Percentiles rank a stretch among this genome's conserved stretches.
phyloP scores from a whole-genome alignment of 30 jellyfish, hydroid and myxozoan genomes.

The Turritopsis rubra region DNA sequence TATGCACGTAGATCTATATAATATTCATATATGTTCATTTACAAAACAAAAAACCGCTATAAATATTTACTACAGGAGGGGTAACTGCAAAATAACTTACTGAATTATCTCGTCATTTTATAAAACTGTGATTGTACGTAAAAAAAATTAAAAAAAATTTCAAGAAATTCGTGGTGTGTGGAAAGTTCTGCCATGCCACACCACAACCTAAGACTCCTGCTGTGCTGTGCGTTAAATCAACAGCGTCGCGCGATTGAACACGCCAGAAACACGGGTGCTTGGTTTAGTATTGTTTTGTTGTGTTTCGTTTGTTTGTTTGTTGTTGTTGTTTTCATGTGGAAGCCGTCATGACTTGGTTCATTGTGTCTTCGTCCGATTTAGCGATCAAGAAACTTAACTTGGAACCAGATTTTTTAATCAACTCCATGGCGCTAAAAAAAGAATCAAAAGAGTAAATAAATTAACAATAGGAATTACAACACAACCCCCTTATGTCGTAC shows the following conservation, averaged over 20 bases:
- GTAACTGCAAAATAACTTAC: neutral
- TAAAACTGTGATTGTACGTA: neutral
- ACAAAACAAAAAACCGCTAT: neutral
- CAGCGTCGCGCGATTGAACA: neutral
- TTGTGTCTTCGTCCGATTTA: conserved; percentile 52
- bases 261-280: neutral
- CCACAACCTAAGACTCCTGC: too few species aligned
- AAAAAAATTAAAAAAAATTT: too few species aligned
- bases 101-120: neutral
- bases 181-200: neutral
- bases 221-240: too few species aligned
- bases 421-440: conserved; percentile 77
- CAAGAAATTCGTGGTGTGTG: neutral
- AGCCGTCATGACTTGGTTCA: conserved; percentile 44
- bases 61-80: neutral
- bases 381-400: conserved; percentile 55
- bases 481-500: too few species aligned
- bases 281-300: too few species aligned
- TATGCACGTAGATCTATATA: neutral
- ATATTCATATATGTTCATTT: neutral
- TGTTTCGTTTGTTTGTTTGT: too few species aligned
- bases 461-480: neutral
- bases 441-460: neutral
- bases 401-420: conserved; percentile 69
- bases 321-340: too few species aligned